Base-by-base conservation (phyloP, 2,888 invertebrate genomes). In the Parthenolecanium corni region DNA sequence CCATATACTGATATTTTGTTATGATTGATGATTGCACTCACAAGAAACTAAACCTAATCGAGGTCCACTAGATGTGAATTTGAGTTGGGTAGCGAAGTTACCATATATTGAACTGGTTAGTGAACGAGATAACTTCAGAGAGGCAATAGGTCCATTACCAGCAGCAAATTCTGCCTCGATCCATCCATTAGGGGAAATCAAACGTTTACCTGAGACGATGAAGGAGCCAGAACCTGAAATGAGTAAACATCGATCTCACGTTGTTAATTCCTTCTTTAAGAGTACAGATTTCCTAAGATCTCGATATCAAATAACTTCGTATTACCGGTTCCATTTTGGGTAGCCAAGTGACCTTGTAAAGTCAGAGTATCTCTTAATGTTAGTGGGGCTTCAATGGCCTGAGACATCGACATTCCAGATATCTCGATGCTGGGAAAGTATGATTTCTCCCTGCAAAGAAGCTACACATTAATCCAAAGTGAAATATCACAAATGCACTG, bases 371-470 rank as follows among this genome's bases (percentile, higher is more conserved):
- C 89, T 69, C 84, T 83, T 57, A 84, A 75, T 0, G 93, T 92
- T 23, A 96, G 76, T 0, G 95, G 95, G 51, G 91, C 88, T 73
- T 96, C 94, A 52, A 96, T 89, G 0, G 93, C 92, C 73, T 95
- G 94, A 20, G 85, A 82, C 71, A 95, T 86, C 51, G 85, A 86
- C 87, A 95, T 91, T 11, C 89, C 89, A n/a, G 88, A 90, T 36
- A 95, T 83, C 77, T 95, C 94, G 67, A 95, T 79, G 65, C 77
- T 81, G 14, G 92, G 90, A 70, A 89, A 75, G 21, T 47, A 31
- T 18, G 63, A 63, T 20, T 36, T 54, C 4, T 64, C 66, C 14
- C 66, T 66, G 40, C n/a, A 52, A 57, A 52, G n/a, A 18, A 2
- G 57, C 12, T 52, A 49, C 58, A n/a, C 16, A 14, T 14, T 18